These are phyloP conservation scores for Caenorhabditis briggsae DNA, from an alignment of 1,140 invertebrate species.

Conservation along the genomic window DNA sequence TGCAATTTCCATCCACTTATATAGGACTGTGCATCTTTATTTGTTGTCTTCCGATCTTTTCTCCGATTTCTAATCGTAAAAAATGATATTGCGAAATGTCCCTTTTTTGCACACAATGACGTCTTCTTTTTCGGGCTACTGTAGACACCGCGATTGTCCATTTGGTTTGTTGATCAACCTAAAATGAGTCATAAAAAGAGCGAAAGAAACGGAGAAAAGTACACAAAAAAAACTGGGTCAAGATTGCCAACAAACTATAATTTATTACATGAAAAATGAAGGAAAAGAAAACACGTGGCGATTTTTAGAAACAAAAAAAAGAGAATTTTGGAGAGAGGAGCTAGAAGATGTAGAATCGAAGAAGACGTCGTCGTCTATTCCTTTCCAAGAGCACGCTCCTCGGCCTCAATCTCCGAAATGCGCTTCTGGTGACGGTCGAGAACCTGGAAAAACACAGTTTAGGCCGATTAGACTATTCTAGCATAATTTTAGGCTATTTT, in stretches of 20 bases:
- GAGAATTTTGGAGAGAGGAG: neutral
- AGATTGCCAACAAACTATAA: constrained; percentile 38
- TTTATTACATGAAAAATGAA: constrained; percentile 46
- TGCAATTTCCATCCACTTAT: too few species aligned
- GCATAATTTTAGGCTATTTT: neutral
- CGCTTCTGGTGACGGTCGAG: constrained; percentile 65
- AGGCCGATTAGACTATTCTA: neutral
- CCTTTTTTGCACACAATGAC: constrained; percentile 38
- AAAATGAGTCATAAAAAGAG: constrained; percentile 9
- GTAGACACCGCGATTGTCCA: too few species aligned
- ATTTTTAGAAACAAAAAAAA: neutral
- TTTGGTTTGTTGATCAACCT: neutral
- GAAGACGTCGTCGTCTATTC: neutral
- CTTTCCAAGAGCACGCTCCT: constrained; percentile 61
- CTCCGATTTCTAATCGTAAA: neutral
- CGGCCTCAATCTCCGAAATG: constrained; percentile 65
- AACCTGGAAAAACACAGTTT: constrained; percentile 47
- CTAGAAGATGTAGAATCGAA: neutral
- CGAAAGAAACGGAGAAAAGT: neutral
- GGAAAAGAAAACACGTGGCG: constrained; percentile 5
- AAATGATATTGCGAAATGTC: constrained; percentile 31
- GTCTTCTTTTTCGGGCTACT: neutral
- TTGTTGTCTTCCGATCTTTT: neutral
- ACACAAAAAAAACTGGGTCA: too few species aligned
- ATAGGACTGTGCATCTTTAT: neutral